A percentile compares a stretch with the other conserved stretches of the same genome.
These are phyloP conservation scores for Thymelicus lineola DNA, from an alignment of 2,888 invertebrate species.

Conservation along the genomic window DNA sequence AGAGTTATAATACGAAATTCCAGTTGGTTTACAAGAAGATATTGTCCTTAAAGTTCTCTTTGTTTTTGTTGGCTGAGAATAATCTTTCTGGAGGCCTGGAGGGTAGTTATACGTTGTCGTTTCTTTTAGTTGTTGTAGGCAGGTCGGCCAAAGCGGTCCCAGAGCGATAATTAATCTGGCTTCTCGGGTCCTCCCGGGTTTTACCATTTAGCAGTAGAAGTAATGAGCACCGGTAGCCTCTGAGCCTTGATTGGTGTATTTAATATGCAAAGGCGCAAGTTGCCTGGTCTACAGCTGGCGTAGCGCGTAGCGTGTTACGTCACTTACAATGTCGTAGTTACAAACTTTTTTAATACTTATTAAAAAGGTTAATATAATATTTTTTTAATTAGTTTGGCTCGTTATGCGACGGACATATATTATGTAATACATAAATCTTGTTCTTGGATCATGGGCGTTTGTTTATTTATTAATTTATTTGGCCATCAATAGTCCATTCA, in stretches of 20 bases:
- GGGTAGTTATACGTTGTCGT: conserved; percentile 45
- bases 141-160: conserved; percentile 45
- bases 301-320: conserved; percentile 3
- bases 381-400: no score
- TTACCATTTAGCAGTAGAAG: conserved; percentile 56
- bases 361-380: no score
- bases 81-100: conserved; percentile 6
- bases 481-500: no score
- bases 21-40: conserved; percentile 30
- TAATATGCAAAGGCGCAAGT: conserved; percentile 64
- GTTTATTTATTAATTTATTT: no score
- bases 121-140: conserved; percentile 45
- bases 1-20: conserved; percentile 34
- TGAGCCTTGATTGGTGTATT: conserved; percentile 63
- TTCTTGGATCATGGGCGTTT: no score
- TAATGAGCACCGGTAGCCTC: conserved; percentile 58
- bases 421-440: no score
- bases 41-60: conserved; percentile 35
- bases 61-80: conserved; percentile 24
- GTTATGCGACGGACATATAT: no score
- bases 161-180: conserved; percentile 65
- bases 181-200: conserved; percentile 48
- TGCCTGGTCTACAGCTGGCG: conserved; percentile 38
- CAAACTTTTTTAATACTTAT: conserved; percentile 11
- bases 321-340: background rate